Evolutionary conservation across 2,888 invertebrate species (phyloP), one percentile per base, ranked within the genome.

Genomic region (Leptinotarsa haldemani): DNA sequence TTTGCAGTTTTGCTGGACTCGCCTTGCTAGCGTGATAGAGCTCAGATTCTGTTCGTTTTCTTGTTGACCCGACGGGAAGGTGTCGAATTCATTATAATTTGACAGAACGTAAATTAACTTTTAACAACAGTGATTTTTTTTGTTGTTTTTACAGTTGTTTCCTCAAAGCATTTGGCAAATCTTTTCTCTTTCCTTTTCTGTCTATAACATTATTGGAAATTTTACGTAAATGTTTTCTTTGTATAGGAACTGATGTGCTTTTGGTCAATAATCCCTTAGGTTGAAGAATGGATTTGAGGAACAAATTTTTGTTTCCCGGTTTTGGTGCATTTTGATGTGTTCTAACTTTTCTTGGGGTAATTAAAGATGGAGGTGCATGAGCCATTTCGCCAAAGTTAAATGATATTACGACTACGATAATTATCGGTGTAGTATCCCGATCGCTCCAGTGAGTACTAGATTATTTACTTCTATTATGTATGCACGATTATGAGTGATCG

Each of bases 361-460:
- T 84, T 53, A 95, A 87, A 69, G 89, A 86, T 48, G 95, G 95
- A 71, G 95, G 95, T 68, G 90, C 93, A 86, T 93, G 92, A 3
- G 90, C 92, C 67, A 92, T 89, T 84, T 95, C 95, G 0, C 95
- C 95, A 88, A 95, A 95, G 83, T 90, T 85, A 25, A 95, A n/a
- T n/a, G n/a, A n/a, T n/a, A n/a, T n/a, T n/a, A n/a, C n/a, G n/a
- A n/a, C n/a, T n/a, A n/a, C n/a, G n/a, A n/a, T n/a, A n/a, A n/a
- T n/a, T n/a, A n/a, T n/a, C n/a, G n/a, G n/a, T n/a, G n/a, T n/a
- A n/a, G n/a, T n/a, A n/a, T n/a, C n/a, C n/a, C n/a, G n/a, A n/a
- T n/a, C n/a, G n/a, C n/a, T n/a, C n/a, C n/a, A n/a, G n/a, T n/a
- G n/a, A n/a, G n/a, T n/a, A n/a, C n/a, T n/a, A n/a, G n/a, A n/a